Evolutionary conservation across 2,888 invertebrate species (phyloP).

Genomic region (Parochlus steinenii): DNA sequence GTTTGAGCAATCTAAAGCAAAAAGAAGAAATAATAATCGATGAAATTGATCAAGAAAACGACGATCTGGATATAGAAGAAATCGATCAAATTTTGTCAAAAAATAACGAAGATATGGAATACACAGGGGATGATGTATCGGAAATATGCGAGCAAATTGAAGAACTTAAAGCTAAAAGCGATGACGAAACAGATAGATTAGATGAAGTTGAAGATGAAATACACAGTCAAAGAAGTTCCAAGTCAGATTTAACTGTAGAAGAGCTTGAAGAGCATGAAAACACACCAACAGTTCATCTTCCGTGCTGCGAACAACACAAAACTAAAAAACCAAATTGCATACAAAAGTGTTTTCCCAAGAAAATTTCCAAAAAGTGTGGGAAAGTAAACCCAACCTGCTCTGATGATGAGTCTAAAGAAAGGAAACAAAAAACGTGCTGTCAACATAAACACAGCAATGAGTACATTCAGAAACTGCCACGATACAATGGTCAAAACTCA

Average conservation of each 20-base stretch:
- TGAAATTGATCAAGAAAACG: neutral
- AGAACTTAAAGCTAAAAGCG: neutral
- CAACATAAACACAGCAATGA: slow-evolving; percentile 8
- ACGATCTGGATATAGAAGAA: neutral
- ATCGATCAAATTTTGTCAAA: no score
- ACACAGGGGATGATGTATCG: neutral
- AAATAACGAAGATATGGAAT: neutral
- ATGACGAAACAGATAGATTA: neutral
- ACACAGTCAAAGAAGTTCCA: neutral
- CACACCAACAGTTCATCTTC: no score
- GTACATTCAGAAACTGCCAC: slow-evolving; percentile 11
- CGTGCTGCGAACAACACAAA: neutral
- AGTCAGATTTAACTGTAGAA: neutral
- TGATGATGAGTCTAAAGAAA: no score
- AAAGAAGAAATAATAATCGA: no score
- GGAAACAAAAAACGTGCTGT: slow-evolving; percentile 9
- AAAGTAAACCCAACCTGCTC: no score
- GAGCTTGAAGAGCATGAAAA: no score
- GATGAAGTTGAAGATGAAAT: no score
- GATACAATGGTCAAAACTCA: slow-evolving; percentile 10
- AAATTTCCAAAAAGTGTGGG: no score
- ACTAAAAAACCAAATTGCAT: neutral
- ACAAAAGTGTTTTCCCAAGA: no score
- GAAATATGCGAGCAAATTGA: neutral
- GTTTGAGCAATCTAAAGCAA: no score